Base-by-base conservation (phyloP, 2,113 vertebrate genomes). In the Centropristis striata region DNA sequence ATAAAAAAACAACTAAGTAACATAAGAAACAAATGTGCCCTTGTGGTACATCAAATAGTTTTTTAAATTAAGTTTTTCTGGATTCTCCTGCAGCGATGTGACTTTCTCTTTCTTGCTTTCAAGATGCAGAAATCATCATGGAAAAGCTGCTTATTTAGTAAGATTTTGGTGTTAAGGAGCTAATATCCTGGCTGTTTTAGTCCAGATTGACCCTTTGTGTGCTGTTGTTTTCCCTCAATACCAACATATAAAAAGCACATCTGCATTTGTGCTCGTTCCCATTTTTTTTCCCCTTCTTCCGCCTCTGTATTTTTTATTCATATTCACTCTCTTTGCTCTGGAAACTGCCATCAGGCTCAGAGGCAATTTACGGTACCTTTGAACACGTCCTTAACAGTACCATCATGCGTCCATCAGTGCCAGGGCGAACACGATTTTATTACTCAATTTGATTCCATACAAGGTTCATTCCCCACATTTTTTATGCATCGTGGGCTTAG, bases 391-490 rank as follows among this genome's bases (percentile, higher is more conserved):
- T 86, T 83, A 91, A 75, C 85, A 70, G 87, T 79, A 76, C 90
- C 90, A 81, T 86, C 85, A 80, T 44, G 69, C 85, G 85, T 90
- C 85, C 88, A 80, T 88, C 91, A 86, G 80, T 57, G 87, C 76
- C 83, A 86, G 67, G 3, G 46, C 0, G 71, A 85, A 84, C 85
- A 66, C 55, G 20, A 47, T 90, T 91, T 91, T 91, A 92, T 90
- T 75, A 90, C 90, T 92, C 86, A 85, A 90, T 90, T 91, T 87
- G 81, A 90, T 84, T 92, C 87, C 59, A 75, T 80, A 61, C 89
- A 84, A 82, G 86, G 58, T 87, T 87, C 89, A 90, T 89, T 89
- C 90, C 66, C 85, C 84, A 81, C 85, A 90, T 91, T 87, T 74
- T 81, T 84, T 84, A 90, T 91, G 92, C 84, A 84, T 81, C 76